These are phyloP conservation scores for Anisognathus igniventris DNA, from an alignment of 2,797 vertebrate species.

Conservation along the genomic window DNA sequence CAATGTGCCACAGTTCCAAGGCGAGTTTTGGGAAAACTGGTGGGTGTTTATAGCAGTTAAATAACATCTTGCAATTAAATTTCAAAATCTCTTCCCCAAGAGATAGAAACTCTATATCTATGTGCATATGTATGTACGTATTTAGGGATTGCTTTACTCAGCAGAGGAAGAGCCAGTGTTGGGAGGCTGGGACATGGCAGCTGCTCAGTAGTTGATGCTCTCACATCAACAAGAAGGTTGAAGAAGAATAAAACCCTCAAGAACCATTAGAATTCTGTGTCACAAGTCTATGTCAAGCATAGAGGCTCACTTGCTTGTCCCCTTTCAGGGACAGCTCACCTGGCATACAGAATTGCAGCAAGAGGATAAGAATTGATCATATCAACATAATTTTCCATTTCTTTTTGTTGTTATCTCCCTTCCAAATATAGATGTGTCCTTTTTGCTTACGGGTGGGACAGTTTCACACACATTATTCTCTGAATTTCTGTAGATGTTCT, in stretches of 20 bases:
- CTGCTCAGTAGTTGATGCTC: not conserved
- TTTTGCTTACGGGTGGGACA: not conserved
- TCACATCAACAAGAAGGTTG: not conserved
- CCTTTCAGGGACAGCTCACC: not conserved
- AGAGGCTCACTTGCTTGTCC: not conserved
- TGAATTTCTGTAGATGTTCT: not conserved
- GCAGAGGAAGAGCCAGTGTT: not conserved
- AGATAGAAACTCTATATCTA: not conserved
- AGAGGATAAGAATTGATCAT: fast-evolving
- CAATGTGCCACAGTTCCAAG: slow-evolving; percentile 21
- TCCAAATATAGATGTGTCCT: not conserved
- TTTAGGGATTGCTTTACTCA: not conserved
- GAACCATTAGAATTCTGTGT: not conserved
- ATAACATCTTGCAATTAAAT: slow-evolving; percentile 7
- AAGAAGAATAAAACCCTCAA: not conserved
- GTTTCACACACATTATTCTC: not conserved
- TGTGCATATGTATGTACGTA: not conserved
- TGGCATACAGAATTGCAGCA: not conserved
- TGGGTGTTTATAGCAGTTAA: slow-evolving; percentile 21
- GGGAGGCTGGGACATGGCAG: not conserved
- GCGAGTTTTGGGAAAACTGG: not conserved
- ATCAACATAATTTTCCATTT: not conserved
- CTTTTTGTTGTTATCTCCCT: not conserved
- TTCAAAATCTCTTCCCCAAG: not conserved
- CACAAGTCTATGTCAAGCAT: not conserved